Base-by-base conservation (phyloP, 2,888 invertebrate genomes). In the Junonia oenone region DNA sequence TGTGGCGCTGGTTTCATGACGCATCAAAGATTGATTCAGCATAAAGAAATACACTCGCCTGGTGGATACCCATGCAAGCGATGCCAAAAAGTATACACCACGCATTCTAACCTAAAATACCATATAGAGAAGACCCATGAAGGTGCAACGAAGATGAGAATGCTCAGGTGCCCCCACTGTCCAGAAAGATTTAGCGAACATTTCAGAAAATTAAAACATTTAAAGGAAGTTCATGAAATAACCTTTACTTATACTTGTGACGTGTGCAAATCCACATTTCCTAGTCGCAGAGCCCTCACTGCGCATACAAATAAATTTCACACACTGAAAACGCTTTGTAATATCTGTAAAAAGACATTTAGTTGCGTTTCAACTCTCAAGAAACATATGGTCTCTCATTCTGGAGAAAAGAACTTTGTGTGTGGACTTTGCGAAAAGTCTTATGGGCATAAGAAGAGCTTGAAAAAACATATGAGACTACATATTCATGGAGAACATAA, bases 351-450 rank as follows among this genome's bases (percentile, higher is more conserved):
- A 26, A 87, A 90, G 57, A 81, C 83, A 45, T 92, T 91, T 63
- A 86, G 83, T 29, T 83, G 81, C n/a, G 58, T 76, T 0, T 76
- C 82, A 0, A 74, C 79, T 0, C 64, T 86, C 45, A 83, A 76
- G 51, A 77, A 78, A 6, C 85, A 86, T 40, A 75, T 81, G 76
- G 59, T 77, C 0, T 75, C 75, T 0, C 85, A 86, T 53, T 76
- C 82, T 0, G 78, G 76, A 0, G 83, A 81, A 38, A 72, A 77
- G 45, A 80, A 78, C 55, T 81, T 71, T 33, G 49, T 73, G 0
- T 92, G 92, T 62, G 66, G 71, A 8, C 55, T 88, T 0, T 92
- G 92, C 55, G 78, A 83, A 33, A 91, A 91, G 59, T 78, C 88
- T 0, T 92, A 92, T 48, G 83, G 87, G 49, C 88, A 90, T 38